Evolutionary conservation across 2,797 vertebrate species (phyloP).

Genomic region (Peromyscus melanophrys): DNA sequence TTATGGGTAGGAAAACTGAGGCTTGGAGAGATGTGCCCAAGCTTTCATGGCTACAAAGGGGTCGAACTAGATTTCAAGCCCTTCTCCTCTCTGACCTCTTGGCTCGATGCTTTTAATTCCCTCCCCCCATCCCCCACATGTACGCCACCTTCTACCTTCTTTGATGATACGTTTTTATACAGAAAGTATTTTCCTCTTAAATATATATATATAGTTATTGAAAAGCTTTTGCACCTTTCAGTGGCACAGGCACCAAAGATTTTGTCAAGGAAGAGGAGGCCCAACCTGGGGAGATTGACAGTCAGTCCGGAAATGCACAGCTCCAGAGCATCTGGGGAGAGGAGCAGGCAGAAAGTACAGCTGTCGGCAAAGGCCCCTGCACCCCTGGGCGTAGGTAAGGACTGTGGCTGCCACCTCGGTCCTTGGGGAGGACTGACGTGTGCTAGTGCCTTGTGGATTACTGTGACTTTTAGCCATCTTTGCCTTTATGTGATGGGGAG

Average conservation of each 20-base stretch:
- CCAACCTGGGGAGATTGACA: constrained; percentile 80
- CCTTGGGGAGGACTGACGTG: neutral
- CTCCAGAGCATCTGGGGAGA: constrained; percentile 45
- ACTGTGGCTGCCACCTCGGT: fast-evolving
- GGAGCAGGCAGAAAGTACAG: constrained; percentile 63
- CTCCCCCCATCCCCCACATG: fast-evolving
- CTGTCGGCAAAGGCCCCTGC: neutral
- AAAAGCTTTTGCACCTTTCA: constrained; percentile 83
- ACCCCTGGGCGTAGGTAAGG: constrained; percentile 77
- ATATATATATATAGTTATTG: constrained; percentile 44
- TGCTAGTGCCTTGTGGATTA: neutral
- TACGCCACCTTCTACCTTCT: neutral
- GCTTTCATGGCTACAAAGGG: neutral
- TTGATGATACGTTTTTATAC: constrained; percentile 11
- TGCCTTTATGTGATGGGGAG: neutral
- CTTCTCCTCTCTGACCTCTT: neutral
- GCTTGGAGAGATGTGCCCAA: neutral
- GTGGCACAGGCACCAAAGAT: constrained; percentile 78
- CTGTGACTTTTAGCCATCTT: neutral
- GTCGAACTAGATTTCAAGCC: neutral
- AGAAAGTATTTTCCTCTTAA: neutral
- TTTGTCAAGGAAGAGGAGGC: constrained; percentile 81
- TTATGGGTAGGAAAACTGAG: constrained; percentile 2
- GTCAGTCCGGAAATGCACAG: constrained; percentile 77
- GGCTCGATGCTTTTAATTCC: neutral